Evolutionary conservation across 2,888 invertebrate genomes (phyloP), one percentile per base, ranked within the genome.

Genomic region (Fragum fragum): DNA sequence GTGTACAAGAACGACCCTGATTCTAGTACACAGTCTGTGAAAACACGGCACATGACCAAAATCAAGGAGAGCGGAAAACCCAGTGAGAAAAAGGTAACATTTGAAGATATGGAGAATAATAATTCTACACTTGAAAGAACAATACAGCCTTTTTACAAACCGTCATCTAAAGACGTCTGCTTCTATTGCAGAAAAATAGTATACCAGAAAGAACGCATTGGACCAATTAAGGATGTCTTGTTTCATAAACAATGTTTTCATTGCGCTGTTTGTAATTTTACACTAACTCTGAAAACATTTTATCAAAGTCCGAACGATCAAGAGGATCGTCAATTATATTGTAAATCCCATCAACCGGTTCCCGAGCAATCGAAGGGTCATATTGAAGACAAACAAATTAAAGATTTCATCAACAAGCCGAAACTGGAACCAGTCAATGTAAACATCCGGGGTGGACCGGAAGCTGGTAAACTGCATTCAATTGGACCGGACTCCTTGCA

Each of bases 181-280:
- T 96, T 98, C 93, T 96, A 98, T 86, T 99, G 98, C 95, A 97
- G 97, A 92, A 97, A 98, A 95, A 98, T 98, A 21, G 98, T 99
- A 86, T 99, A 99, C 95, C 98, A 98, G 94, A 98, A 98, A 95
- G 98, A 99, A 95, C 96, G 98, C 83, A 70, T 91, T n/a, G 92
- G 99, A 39, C 99, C 99, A 0, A 95, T 99, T 78, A 98, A 99
- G 95, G 89, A 87, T 32, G 98, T 98, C 95, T 97, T 98, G 94
- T 99, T 98, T 95, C 99, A 99, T 95, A 97, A 98, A 93, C 98
- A 98, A 32, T 99, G 99, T 95, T 99, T 99, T 95, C 98, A 98
- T 95, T 99, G 99, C 94, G 96, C 97, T 73, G 97, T 97, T 66
- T 99, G 99, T 95, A 98, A 98, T 85, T 85, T 88, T 47, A 85